Percentiles rank a stretch among this genome's conserved stretches.
phyloP scores from a whole-genome alignment of 2,888 invertebrate genomes.

The Drosophila meridionalis region DNA sequence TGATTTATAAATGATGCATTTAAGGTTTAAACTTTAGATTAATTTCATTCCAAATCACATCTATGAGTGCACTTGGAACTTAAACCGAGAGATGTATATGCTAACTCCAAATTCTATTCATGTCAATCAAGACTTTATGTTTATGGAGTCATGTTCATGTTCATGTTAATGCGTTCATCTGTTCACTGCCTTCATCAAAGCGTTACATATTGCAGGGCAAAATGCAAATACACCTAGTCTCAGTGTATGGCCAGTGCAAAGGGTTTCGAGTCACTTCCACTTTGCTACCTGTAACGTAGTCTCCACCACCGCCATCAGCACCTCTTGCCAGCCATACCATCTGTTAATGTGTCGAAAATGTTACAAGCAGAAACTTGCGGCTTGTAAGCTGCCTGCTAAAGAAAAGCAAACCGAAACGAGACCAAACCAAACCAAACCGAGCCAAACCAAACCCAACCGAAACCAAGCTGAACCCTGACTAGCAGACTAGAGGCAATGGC shows the following conservation, averaged over 20 bases:
- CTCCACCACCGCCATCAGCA: not conserved
- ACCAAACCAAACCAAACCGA: not conserved
- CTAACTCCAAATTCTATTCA: not conserved
- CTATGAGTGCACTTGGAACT: not conserved
- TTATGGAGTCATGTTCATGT: not conserved
- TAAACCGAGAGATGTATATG: not conserved
- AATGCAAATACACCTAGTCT: not conserved
- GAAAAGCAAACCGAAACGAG: conserved; percentile 30
- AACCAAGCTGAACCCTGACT: conserved; percentile 2
- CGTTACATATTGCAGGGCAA: not conserved
- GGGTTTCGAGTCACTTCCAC: conserved; percentile 25
- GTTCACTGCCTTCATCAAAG: not conserved
- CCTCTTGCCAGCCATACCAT: not conserved
- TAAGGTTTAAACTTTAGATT: not conserved
- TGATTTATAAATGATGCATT: too few relatives aligned
- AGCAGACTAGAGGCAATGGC: not conserved
- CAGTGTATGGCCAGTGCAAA: conserved; percentile 19
- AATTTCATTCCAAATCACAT: not conserved
- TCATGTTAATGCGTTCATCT: not conserved
- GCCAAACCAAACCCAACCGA: conserved; percentile 9
- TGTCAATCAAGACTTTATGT: not conserved
- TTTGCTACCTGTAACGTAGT: conserved; percentile 38
- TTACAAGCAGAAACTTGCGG: conserved; percentile 70
- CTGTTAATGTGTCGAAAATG: conserved; percentile 74
- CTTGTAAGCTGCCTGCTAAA: conserved; percentile 48